Evolutionary conservation across 1,140 invertebrate genomes (phyloP).

Genomic region (Drosophila ananassae): DNA sequence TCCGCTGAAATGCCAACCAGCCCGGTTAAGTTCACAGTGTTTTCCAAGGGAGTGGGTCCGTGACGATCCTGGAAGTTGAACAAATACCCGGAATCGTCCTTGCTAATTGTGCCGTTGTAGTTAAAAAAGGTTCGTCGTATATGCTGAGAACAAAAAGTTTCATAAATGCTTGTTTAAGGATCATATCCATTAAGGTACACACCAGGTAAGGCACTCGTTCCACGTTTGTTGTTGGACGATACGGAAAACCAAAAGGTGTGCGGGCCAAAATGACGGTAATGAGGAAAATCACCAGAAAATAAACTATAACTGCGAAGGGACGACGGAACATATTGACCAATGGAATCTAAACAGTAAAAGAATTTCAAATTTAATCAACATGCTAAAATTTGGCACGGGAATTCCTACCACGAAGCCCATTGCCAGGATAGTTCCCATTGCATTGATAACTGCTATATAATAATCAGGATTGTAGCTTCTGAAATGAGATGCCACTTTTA

Average conservation of each 20-base stretch:
- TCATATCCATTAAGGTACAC: constrained; percentile 51
- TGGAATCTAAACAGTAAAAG: constrained; percentile 47
- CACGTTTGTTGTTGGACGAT: constrained; percentile 87
- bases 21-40: constrained; percentile 83
- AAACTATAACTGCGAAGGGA: constrained; percentile 46
- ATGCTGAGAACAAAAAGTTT: constrained; percentile 84
- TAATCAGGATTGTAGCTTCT: constrained; percentile 86
- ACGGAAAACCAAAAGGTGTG: constrained; percentile 91
- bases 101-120: constrained; percentile 84
- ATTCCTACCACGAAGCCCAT: constrained; percentile 71
- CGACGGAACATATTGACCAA: constrained; percentile 70
- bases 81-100: constrained; percentile 88
- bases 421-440: constrained; percentile 72
- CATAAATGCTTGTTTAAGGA: background rate
- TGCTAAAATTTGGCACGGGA: background rate
- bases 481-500: background rate
- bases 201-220: constrained; percentile 88
- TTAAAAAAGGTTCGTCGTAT: constrained; percentile 87
- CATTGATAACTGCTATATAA: constrained; percentile 84
- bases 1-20: constrained; percentile 86
- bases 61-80: constrained; percentile 89
- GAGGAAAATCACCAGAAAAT: constrained; percentile 85
- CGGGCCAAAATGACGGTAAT: constrained; percentile 85
- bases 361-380: background rate
- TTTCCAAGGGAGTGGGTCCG: constrained; percentile 86